These are phyloP conservation scores for Andrena chrysosceles DNA, from an alignment of 2,888 invertebrate species.

Conservation along the genomic window DNA sequence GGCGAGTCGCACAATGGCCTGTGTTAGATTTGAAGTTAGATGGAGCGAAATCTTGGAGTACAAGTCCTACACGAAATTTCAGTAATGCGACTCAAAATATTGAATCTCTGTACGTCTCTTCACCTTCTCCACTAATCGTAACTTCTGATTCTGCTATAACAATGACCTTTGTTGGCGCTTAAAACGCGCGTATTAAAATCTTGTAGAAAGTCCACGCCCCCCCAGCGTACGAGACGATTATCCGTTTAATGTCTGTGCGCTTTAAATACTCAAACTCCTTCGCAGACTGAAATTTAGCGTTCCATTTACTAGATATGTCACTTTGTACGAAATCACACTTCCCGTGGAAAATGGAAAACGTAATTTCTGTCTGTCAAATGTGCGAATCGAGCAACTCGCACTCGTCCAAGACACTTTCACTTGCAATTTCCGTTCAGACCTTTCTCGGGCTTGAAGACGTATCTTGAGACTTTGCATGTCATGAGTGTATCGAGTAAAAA, in stretches of 20 bases:
- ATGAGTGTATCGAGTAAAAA: slow-evolving; percentile 41
- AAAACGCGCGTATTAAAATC: slow-evolving; percentile 51
- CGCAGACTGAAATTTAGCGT: slow-evolving; percentile 39
- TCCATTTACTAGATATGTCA: slow-evolving; percentile 66
- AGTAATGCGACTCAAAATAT: slow-evolving; percentile 28
- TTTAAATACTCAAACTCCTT: slow-evolving; percentile 51
- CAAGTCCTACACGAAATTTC: slow-evolving; percentile 37
- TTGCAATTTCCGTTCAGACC: slow-evolving; percentile 17
- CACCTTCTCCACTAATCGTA: not conserved
- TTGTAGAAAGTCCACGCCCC: slow-evolving; percentile 36
- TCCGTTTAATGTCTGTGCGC: slow-evolving; percentile 63
- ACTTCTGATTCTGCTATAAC: slow-evolving; percentile 19
- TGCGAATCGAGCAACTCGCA: slow-evolving; percentile 38
- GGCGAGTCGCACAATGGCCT: slow-evolving; percentile 6
- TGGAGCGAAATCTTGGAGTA: slow-evolving; percentile 41
- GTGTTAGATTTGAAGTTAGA: slow-evolving; percentile 30
- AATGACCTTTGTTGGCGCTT: slow-evolving; percentile 32
- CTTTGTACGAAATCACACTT: slow-evolving; percentile 64
- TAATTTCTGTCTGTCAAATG: slow-evolving; percentile 17
- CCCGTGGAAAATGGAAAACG: slow-evolving; percentile 11
- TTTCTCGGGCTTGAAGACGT: slow-evolving; percentile 14
- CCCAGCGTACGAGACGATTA: slow-evolving; percentile 43
- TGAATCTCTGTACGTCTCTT: slow-evolving; percentile 23
- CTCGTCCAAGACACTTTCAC: slow-evolving; percentile 42
- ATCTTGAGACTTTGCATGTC: slow-evolving; percentile 30